Base-by-base conservation (phyloP, 1,140 invertebrate genomes). In the Galleria mellonella region DNA sequence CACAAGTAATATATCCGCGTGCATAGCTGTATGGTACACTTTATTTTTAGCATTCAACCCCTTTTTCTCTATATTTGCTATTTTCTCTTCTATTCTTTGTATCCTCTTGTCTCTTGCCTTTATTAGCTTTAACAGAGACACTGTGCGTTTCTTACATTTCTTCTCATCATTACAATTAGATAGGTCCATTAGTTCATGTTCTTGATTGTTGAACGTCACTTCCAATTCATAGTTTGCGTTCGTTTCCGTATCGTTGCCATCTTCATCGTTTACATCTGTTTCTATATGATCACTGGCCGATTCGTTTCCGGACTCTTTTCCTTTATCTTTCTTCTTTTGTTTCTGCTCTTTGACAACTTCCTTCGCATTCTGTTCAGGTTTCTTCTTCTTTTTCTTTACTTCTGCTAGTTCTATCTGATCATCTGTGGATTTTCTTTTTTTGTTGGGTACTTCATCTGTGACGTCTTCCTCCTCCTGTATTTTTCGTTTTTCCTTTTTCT, bases 1-100 rank as follows among this genome's bases (percentile, higher is more conserved):
- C 11, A 71, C 45, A 0, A 65, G 17, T 4, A 71, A 28, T 50
- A 73, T 81, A 17, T 82, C 77, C 2, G 43, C 45, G 28, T 74
- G 62, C 69, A 82, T 73, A 0, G 72, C 70, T 32, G 72, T 78
- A 30, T 79, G 77, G 30, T 45, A 70, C 23, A 68, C 68, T 43
- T 81, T 82, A 11, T 75, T 84, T 35, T 56, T 64, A 0, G 61
- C 32, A 13, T 47, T 53, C 4, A 77, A 45, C 12, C 83, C 68
- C 50, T 66, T 70, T 48, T 67, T 33, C 63, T 83, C 61, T 51
- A 82, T 44, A 4, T 39, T 48, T 6, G 35, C 17, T 38, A 75
- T 71, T 47, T 79, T 83, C 13, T 62, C 55, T 2, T 75, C 60
- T 41, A 79, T 55, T 5, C 29, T 58, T 4, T 68, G 46, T 15